Evolutionary conservation across 1,140 invertebrate genomes (phyloP), one percentile per base, ranked within the genome.

Genomic region (Cotesia glomerata): DNA sequence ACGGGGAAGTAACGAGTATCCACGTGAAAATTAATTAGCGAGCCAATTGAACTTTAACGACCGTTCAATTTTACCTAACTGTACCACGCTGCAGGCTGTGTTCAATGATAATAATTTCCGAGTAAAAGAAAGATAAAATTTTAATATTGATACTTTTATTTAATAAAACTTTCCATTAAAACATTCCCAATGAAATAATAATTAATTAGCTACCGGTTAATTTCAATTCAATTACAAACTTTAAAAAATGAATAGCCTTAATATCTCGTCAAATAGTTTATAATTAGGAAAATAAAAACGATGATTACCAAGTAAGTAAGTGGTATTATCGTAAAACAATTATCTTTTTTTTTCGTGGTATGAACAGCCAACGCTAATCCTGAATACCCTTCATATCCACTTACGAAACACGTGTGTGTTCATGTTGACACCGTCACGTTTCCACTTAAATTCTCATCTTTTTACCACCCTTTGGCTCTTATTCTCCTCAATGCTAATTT

Each of bases 1-100:
- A 61, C 64, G 72, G 49, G 71, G 62, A 78, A 75, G 63, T 68
- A 64, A 54, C 69, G 73, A 56, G 70, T 75, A 78, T 73, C 79
- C 71, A 76, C 67, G 75, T 78, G 71, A 75, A 83, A 81, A 82
- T 83, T 84, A 84, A 84, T 84, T 84, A 82, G 77, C 76, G 71
- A 83, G 72, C 72, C 79, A 84, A 83, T 84, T 84, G 81, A 83
- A 84, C 82, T 84, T 82, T 73, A 78, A 80, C 77, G 73, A 81
- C 77, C 76, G 77, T 77, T 79, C 77, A 76, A 79, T 81, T 79
- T 75, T 75, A 73, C 68, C 14, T 66, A 74, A 68, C 72, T 51
- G 16, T 64, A 39, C 65, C 68, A 63, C 39, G 62, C 69, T 32
- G 65, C 35, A 45, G 66, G 73, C 74, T 81, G 75, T 80, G 72